Evolutionary conservation across 1,140 invertebrate species (phyloP).

Genomic region (Melipona quadrifasciata): DNA sequence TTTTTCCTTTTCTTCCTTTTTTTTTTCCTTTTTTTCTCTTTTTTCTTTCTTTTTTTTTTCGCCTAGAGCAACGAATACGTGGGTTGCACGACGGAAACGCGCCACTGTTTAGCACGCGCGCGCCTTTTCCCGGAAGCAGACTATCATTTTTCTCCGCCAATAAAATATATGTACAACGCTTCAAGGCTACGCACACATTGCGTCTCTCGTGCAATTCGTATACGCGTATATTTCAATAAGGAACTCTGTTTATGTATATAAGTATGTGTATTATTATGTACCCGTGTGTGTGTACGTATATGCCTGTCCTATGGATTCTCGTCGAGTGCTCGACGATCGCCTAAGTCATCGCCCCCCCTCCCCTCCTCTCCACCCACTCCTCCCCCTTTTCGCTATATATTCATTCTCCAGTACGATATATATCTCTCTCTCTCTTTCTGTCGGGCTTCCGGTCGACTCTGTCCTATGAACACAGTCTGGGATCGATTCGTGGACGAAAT

Average conservation of each 20-base stretch:
- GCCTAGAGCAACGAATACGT: neutral
- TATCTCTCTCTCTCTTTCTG: neutral
- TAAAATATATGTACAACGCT: constrained; percentile 8
- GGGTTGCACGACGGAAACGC: neutral
- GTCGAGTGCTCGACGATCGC: neutral
- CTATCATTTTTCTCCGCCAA: neutral
- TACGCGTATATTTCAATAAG: constrained; percentile 41
- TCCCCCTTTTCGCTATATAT: neutral
- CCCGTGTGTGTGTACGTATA: neutral
- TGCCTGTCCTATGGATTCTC: neutral
- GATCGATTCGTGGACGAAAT: constrained; percentile 18
- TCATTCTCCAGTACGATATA: neutral
- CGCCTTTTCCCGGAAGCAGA: neutral
- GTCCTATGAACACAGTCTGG: constrained; percentile 16
- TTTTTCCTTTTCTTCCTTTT: constrained; percentile 8
- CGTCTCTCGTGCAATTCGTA: neutral
- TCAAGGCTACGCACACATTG: neutral
- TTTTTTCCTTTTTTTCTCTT: neutral
- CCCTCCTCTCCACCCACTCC: rapidly evolving
- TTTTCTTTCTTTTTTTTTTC: neutral
- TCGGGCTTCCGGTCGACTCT: neutral
- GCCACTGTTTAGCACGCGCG: neutral
- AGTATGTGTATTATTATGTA: neutral
- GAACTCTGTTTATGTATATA: constrained; percentile 58
- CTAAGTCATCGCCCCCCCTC: neutral